These are phyloP conservation scores for Lagodon rhomboides DNA, from an alignment of 2,797 vertebrate genomes.

Conservation along the genomic window DNA sequence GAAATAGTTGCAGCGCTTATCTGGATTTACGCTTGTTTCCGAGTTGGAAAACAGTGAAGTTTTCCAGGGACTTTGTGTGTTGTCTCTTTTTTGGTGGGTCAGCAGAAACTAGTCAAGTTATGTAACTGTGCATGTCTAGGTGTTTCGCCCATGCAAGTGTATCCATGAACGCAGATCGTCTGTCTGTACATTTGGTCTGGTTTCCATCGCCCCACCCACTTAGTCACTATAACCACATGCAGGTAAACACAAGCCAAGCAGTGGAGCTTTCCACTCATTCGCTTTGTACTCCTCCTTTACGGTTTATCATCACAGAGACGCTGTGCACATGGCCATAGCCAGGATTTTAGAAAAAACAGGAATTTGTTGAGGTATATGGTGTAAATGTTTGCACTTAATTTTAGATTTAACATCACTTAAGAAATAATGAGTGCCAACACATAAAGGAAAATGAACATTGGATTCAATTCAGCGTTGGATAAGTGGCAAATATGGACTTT, in stretches of 20 bases:
- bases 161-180: constrained; percentile 8
- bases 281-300: neutral
- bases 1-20: constrained; percentile 4
- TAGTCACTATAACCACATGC: constrained; percentile 44
- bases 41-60: neutral
- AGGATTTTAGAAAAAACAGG: too few species aligned
- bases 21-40: neutral
- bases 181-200: constrained; percentile 33
- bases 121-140: constrained; percentile 11
- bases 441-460: too few species aligned
- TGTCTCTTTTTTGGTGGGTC: neutral
- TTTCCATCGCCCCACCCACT: constrained; percentile 42
- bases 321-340: too few species aligned
- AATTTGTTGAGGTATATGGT: too few species aligned
- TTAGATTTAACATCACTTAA: too few species aligned
- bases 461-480: too few species aligned
- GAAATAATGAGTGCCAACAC: too few species aligned
- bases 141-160: constrained; percentile 3
- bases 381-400: too few species aligned
- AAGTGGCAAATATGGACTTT: too few species aligned
- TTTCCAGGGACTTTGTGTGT: constrained; percentile 5
- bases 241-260: constrained; percentile 28
- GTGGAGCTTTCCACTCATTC: neutral
- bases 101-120: constrained; percentile 17
- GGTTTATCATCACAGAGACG: constrained; percentile 3